Conservation (phyloP, 2,888 invertebrate genomes). For the Thumatha senex region DNA sequence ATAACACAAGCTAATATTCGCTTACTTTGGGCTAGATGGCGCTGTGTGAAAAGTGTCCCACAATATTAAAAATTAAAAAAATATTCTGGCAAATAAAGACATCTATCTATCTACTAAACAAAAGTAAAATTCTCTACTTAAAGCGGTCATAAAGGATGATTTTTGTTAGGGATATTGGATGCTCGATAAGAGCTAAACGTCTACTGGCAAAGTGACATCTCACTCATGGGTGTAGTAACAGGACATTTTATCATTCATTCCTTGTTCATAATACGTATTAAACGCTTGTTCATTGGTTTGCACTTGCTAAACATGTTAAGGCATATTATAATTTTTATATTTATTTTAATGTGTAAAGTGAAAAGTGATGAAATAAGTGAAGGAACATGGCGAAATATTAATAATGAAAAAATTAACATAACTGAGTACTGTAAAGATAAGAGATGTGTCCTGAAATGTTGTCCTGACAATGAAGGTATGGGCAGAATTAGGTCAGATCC, state of each 20-base stretch:
- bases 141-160: too few species aligned
- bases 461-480: not conserved
- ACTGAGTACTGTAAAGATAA: constrained; percentile 4
- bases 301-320: constrained; percentile 2
- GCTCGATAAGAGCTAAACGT: too few species aligned
- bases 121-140: too few species aligned
- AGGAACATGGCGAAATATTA: not conserved
- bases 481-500: fast-evolving
- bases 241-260: not conserved
- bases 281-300: too few species aligned
- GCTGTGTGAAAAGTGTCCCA: too few species aligned
- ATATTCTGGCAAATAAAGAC: too few species aligned
- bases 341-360: not conserved
- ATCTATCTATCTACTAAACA: too few species aligned
- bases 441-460: constrained; percentile 8
- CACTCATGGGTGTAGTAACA: not conserved
- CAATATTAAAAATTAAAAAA: too few species aligned
- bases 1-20: too few species aligned
- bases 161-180: too few species aligned
- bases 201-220: too few species aligned
- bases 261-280: not conserved
- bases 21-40: too few species aligned
- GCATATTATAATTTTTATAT: not conserved
- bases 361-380: not conserved
- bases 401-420: not conserved